Percentiles rank a stretch among this genome's conserved stretches.
phyloP scores from a whole-genome alignment of 2,113 vertebrate species.

The Psammodynastes pulverulentus region DNA sequence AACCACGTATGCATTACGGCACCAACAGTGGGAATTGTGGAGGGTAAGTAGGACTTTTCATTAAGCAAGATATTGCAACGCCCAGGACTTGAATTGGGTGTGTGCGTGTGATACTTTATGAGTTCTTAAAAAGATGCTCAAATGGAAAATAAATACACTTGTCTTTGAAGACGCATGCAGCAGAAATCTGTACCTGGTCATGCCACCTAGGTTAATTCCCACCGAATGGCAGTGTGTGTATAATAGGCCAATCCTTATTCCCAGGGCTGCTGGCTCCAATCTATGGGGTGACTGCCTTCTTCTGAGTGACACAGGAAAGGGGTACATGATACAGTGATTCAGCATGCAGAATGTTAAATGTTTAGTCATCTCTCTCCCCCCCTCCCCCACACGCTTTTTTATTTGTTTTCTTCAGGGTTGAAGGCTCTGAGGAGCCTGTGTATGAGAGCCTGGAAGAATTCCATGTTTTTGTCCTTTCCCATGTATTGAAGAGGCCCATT shows the following conservation, averaged over 20 bases:
- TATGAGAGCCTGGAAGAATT: slow-evolving; percentile 98
- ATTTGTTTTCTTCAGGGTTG: slow-evolving; percentile 59
- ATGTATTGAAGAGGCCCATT: slow-evolving; percentile 87
- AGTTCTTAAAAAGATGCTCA: neutral
- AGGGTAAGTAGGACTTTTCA: slow-evolving; percentile 68
- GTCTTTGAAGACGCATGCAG: neutral
- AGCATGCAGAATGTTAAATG: neutral
- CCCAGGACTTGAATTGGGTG: neutral
- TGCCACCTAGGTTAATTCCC: neutral
- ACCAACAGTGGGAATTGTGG: slow-evolving; percentile 75
- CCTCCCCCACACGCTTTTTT: too few relatives aligned
- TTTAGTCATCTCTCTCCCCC: neutral
- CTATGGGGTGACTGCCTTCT: neutral
- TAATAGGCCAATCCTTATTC: neutral
- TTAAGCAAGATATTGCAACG: neutral
- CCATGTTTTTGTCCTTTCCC: slow-evolving; percentile 93
- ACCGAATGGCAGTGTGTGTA: neutral
- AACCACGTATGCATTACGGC: slow-evolving; percentile 86
- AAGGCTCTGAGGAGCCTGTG: slow-evolving; percentile 89
- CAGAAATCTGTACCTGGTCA: neutral
- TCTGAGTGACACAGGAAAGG: neutral
- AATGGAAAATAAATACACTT: neutral
- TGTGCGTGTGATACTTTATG: neutral
- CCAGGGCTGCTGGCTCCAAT: neutral
- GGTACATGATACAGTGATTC: neutral